Evolutionary conservation across 2,888 invertebrate genomes (phyloP), one percentile per base, ranked within the genome.

Genomic region (Melanchra persicariae): DNA sequence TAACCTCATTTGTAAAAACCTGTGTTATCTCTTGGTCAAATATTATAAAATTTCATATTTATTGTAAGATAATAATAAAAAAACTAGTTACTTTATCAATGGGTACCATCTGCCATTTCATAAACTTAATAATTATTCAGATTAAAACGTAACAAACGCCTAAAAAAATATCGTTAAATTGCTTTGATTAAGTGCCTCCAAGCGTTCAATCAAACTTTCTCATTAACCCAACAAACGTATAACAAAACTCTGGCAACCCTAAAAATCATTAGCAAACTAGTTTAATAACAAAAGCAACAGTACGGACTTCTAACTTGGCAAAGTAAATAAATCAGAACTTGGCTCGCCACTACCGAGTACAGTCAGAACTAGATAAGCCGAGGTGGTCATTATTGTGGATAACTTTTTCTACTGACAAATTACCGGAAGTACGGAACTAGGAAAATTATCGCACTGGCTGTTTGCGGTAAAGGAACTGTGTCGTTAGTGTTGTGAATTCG

Each of bases 261-360:
- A 80, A 75, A 75, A 80, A 78, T 69, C 76, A 78, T 80, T 78
- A 80, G 69, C 69, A 65, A 78, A 78, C 81, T 78, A 80, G 81
- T 80, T 80, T 78, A 73, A 77, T 77, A 81, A 82, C 77, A 80
- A 82, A 74, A 80, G 71, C 72, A 74, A 76, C 70, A 79, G 68
- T 76, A 66, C 57, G 61, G 77, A 74, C 69, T 66, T 82, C 57
- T 54, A 75, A 79, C 78, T 79, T 80, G 57, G 75, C 69, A 83
- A 87, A 90, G 87, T 89, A 91, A 90, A 93, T 93, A 93, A 93
- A 93, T 93, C 93, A 92, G 85, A 90, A 90, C 89, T 90, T 87
- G 76, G 83, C 85, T 72, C 75, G 82, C 77, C 70, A 85, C 79
- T 84, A 60, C 45, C 49, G 4, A 22, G n/a, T 22, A 49, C 82